Conservation (phyloP, 2,888 invertebrate species). For the Auanema sp. region DNA sequence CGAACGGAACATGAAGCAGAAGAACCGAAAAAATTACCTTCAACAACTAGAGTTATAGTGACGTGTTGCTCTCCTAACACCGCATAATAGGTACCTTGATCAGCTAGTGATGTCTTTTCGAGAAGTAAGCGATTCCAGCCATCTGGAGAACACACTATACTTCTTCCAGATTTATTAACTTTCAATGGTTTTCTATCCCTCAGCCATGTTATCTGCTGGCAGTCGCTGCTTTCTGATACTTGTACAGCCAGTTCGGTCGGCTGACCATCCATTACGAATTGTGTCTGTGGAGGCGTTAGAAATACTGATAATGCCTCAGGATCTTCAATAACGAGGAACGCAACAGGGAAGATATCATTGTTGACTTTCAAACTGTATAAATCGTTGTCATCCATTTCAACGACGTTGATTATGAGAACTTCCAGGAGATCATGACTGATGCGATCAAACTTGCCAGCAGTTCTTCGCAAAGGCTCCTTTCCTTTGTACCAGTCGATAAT, state of each 20-base stretch:
- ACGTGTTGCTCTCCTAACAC: conserved; percentile 47
- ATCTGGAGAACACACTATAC: conserved; percentile 37
- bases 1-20: neutral
- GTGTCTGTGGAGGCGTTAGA: conserved; percentile 49
- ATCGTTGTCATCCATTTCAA: conserved; percentile 52
- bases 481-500: conserved; percentile 57
- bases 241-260: conserved; percentile 51
- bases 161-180: conserved; percentile 28
- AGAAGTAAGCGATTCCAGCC: conserved; percentile 52
- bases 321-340: conserved; percentile 58
- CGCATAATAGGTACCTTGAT: conserved; percentile 60
- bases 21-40: conserved; percentile 43
- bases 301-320: conserved; percentile 23
- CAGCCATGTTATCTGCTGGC: conserved; percentile 54
- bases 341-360: conserved; percentile 59
- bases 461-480: conserved; percentile 40
- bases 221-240: conserved; percentile 35
- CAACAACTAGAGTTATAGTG: conserved; percentile 57
- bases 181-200: conserved; percentile 50
- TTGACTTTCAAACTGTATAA: conserved; percentile 61
- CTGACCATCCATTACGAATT: conserved; percentile 64
- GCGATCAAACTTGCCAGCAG: conserved; percentile 50
- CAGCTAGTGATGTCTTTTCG: conserved; percentile 39
- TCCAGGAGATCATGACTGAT: conserved; percentile 58
- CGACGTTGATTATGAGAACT: conserved; percentile 57